Evolutionary conservation across 2,113 vertebrate species (phyloP).

Genomic region (Vanacampus margaritifer): DNA sequence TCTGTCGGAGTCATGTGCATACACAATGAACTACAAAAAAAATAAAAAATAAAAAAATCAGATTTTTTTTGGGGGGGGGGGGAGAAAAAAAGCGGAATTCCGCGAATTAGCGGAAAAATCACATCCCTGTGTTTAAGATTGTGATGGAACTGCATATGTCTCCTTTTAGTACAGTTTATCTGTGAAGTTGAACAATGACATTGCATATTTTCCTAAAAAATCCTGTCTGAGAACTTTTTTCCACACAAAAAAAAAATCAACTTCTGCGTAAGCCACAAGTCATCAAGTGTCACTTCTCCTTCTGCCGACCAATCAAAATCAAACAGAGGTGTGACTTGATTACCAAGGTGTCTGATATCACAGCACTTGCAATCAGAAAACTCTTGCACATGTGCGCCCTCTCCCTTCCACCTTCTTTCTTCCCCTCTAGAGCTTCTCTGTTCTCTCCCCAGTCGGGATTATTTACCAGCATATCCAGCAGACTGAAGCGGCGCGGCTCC

Average conservation of each 20-base stretch:
- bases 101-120: no score
- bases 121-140: background rate
- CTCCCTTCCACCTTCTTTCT: constrained; percentile 21
- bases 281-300: background rate
- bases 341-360: background rate
- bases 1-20: no score
- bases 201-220: background rate
- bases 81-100: no score
- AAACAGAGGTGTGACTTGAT: background rate
- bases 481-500: constrained; percentile 54
- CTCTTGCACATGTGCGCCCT: background rate
- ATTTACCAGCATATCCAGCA: constrained; percentile 69
- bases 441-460: constrained; percentile 70
- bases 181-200: background rate
- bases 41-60: no score
- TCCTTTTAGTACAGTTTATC: background rate
- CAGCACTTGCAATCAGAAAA: background rate
- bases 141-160: background rate
- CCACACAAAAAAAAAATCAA: background rate
- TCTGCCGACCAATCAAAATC: background rate
- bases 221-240: background rate
- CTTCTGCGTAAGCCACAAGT: background rate
- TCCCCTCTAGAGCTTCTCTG: constrained; percentile 45
- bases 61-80: no score
- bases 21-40: no score